These are phyloP conservation scores for Lepidocyrtoides sp. DNA, from an alignment of 2,888 invertebrate genomes.

Conservation along the genomic window DNA sequence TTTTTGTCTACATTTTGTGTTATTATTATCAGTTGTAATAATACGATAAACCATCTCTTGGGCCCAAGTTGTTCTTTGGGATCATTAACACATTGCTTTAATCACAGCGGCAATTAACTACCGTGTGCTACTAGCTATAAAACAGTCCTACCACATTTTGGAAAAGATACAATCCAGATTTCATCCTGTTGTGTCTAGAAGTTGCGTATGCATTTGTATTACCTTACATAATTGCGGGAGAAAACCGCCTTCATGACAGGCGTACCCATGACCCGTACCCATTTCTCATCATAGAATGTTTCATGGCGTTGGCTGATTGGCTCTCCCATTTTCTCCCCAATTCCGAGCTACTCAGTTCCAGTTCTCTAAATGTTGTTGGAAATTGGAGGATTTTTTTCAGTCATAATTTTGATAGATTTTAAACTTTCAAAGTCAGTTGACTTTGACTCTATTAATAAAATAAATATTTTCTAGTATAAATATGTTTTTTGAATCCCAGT, in stretches of 20 bases:
- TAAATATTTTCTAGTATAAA: too few relatives aligned
- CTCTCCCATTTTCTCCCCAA: conserved; percentile 60
- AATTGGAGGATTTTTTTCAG: too few relatives aligned
- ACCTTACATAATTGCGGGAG: conserved; percentile 78
- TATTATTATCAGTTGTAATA: too few relatives aligned
- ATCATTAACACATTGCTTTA: conserved; percentile 3
- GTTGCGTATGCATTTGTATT: conserved; percentile 86
- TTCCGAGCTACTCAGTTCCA: conserved; percentile 56
- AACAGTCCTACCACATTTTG: conserved; percentile 88
- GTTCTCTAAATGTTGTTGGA: too few relatives aligned
- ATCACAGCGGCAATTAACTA: not conserved
- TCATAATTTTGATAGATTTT: too few relatives aligned
- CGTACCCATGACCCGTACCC: conserved; percentile 67
- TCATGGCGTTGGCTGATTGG: conserved; percentile 53
- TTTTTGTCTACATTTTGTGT: too few relatives aligned
- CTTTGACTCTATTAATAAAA: too few relatives aligned
- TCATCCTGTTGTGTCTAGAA: conserved; percentile 88
- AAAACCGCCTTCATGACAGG: conserved; percentile 77
- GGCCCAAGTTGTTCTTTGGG: conserved; percentile 92
- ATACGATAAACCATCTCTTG: conserved; percentile 92
- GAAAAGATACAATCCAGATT: conserved; percentile 88
- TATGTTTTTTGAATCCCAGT: too few relatives aligned
- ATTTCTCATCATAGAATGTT: conserved; percentile 64
- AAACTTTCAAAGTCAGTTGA: too few relatives aligned
- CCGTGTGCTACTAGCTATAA: too few relatives aligned